Base-by-base conservation (phyloP, 2,888 invertebrate species). In the Tetropium fuscum region DNA sequence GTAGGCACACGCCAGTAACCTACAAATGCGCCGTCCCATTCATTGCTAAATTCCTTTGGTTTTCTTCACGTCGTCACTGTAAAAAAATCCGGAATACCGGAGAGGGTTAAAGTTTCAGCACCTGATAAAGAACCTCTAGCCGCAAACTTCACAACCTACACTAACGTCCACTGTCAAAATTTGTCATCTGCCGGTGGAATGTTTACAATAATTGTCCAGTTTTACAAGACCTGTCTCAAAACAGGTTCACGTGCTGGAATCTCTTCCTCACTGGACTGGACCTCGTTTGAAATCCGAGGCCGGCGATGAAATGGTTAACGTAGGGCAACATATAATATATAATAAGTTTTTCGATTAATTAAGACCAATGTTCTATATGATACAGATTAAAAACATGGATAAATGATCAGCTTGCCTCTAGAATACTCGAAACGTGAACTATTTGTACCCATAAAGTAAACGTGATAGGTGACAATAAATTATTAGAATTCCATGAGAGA, bases 381-480 rank as follows among this genome's bases (percentile, higher is more conserved):
- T 41, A 43, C 43, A 53, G 53, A 53, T 53, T 53, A 53, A 20
- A 15, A 43, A 32, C 30, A 53, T 30, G 43, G 43, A 53, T 43
- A 43, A 41, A 43, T 41, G 43, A 16, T 53, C 25, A 53, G 32
- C 53, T 53, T 53, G 53, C 45, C 44, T 44, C 18, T 10, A n/a
- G 54, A 34, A 54, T 41, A 54, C 36, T 32, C 45, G 54, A 54
- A 45, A 54, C 36, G 44, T 54, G 54, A 54, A 45, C 54, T 54
- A 54, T 54, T 45, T 54, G 54, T 54, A 54, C 44, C 43, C 44
- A 58, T 58, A 58, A 58, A 58, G 15, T 36, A 36, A 43, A 30
- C 53, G 38, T 53, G 41, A 44, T 58, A 58, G 64, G 54, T 49
- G 61, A 64, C 59, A 49, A 57, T 62, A 62, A 62, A 64, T 64